These are phyloP conservation scores for Synergus itoensis DNA, from an alignment of 2,888 invertebrate species.

Conservation along the genomic window DNA sequence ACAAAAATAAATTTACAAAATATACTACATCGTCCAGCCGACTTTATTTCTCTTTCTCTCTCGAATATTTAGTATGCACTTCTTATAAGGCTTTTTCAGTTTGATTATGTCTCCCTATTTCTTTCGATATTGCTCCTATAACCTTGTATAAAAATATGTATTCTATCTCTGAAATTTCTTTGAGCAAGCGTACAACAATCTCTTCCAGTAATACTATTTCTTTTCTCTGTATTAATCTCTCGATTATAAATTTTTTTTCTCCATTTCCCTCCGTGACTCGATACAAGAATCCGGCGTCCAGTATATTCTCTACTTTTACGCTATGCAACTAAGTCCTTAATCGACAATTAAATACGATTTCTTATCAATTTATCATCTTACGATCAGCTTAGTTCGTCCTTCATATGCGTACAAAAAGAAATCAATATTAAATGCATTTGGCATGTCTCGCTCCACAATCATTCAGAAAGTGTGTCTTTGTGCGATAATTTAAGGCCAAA, in stretches of 20 bases:
- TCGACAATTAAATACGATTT: conserved; percentile 40
- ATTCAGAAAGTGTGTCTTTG: conserved; percentile 13
- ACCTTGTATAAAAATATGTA: conserved; percentile 67
- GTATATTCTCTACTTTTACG: conserved; percentile 49
- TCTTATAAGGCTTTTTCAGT: conserved; percentile 55
- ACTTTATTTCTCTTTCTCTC: conserved; percentile 40
- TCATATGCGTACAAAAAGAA: conserved; percentile 57
- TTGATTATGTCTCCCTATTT: conserved; percentile 52
- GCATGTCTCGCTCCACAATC: conserved; percentile 65
- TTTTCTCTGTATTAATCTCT: conserved; percentile 46
- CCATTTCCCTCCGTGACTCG: conserved; percentile 55
- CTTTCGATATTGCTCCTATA: conserved; percentile 48
- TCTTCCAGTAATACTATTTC: conserved; percentile 36
- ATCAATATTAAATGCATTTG: conserved; percentile 73
- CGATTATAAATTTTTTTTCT: conserved; percentile 42
- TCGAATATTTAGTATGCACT: conserved; percentile 43
- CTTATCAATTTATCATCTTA: conserved; percentile 26
- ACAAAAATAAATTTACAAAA: conserved; percentile 65
- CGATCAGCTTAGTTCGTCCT: conserved; percentile 16
- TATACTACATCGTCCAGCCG: conserved; percentile 42
- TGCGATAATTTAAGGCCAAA: not conserved
- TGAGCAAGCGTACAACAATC: conserved; percentile 56
- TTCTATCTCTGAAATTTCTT: conserved; percentile 50
- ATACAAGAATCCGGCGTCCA: conserved; percentile 48
- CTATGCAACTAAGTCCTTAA: conserved; percentile 48